Conservation (phyloP, 2,113 vertebrate genomes). For the Mesocricetus auratus region DNA sequence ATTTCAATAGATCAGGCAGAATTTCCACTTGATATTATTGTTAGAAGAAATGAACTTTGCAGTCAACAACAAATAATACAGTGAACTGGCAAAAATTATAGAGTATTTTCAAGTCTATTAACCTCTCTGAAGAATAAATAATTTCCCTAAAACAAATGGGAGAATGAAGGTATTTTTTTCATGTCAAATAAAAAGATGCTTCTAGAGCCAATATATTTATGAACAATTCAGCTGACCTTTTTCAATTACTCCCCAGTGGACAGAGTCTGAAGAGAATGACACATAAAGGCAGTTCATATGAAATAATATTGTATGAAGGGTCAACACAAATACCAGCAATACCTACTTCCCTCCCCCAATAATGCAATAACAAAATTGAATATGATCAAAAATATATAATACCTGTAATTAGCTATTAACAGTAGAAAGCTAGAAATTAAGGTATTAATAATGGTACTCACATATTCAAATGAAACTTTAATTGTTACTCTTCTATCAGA, state of each 20-base stretch:
- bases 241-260: not conserved
- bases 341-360: not conserved
- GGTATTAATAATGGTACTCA: not conserved
- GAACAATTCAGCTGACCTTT: not conserved
- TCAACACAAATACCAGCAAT: not conserved
- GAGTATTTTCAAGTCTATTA: not conserved
- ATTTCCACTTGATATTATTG: not conserved
- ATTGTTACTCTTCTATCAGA: not conserved
- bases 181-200: not conserved
- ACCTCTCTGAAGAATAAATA: not conserved
- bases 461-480: slow-evolving; percentile 11
- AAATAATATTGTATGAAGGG: not conserved
- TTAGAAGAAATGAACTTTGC: not conserved
- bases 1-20: not conserved
- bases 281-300: not conserved
- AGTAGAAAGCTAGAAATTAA: slow-evolving; percentile 20
- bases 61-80: not conserved
- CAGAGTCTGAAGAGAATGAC: not conserved
- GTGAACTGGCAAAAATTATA: not conserved
- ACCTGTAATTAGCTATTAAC: not conserved
- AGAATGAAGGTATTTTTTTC: not conserved
- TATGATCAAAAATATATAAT: not conserved
- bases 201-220: slow-evolving; percentile 19
- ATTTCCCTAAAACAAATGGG: not conserved
- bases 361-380: not conserved